Evolutionary conservation across 2,888 invertebrate species (phyloP).

Genomic region (Sinopyrophorus schimmeli): DNA sequence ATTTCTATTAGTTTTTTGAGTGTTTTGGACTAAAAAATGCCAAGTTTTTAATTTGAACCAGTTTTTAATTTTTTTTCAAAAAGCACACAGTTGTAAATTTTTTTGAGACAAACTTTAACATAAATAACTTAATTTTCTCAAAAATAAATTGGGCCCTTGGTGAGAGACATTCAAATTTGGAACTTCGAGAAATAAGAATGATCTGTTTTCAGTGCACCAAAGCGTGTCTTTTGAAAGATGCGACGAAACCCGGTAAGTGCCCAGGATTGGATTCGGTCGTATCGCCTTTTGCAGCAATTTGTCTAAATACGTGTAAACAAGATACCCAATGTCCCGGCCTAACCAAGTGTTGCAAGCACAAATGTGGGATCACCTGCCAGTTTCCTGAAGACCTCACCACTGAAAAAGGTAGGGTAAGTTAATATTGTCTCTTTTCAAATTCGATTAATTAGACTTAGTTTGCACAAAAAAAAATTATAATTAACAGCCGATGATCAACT

Average conservation of each 20-base stretch:
- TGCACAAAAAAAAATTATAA: not conserved
- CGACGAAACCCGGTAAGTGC: constrained; percentile 57
- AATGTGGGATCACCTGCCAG: constrained; percentile 72
- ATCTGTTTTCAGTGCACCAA: constrained; percentile 61
- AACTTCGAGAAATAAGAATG: too few species aligned
- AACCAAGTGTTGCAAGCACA: constrained; percentile 69
- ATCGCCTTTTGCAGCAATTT: constrained; percentile 63
- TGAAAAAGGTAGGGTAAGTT: constrained; percentile 58
- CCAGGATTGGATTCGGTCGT: constrained; percentile 48
- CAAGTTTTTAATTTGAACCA: too few species aligned
- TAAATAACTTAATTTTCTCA: too few species aligned
- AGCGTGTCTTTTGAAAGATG: constrained; percentile 59
- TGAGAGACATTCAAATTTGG: too few species aligned
- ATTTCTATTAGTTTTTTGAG: too few species aligned
- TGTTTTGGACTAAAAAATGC: too few species aligned
- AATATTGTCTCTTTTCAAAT: not conserved
- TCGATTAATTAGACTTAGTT: not conserved
- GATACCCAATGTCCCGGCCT: constrained; percentile 72
- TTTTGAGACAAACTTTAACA: too few species aligned
- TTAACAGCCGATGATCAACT: not conserved
- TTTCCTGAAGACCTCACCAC: constrained; percentile 63
- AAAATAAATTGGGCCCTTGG: too few species aligned
- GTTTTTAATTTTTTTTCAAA: not conserved
- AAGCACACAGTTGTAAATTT: not conserved
- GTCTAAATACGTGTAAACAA: constrained; percentile 63